Evolutionary conservation across 2,888 invertebrate genomes (phyloP), one percentile per base, ranked within the genome.

Genomic region (Drosophila quinaria): DNA sequence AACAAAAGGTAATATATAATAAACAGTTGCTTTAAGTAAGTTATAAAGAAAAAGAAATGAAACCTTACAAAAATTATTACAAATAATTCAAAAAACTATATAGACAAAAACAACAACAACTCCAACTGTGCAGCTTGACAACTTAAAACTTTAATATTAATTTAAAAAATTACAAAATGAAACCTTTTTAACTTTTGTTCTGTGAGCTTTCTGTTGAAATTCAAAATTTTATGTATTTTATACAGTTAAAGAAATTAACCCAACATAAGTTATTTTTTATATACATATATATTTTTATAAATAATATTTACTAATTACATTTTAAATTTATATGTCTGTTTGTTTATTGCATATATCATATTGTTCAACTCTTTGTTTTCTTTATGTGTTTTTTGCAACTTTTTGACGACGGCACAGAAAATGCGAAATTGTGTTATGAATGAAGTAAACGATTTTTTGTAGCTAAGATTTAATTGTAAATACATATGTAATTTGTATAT

Each of bases 401-500:
- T 63, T 64, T 82, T 82, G 74, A 86, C 74, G 66, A 65, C 58
- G 74, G 80, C 81, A 82, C 82, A 69, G 54, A 67, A 67, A 49
- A 56, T 54, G 67, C 59, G 47, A 49, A 58, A 33, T 33, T 52
- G 4, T 35, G 15, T 39, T 37, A 39, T 52, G 25, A 52, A 17
- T 41, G 13, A 58, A 54, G 41, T 33, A 44, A 19, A 35, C 54
- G 76, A 63, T 39, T 75, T 72, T 77, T 77, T 74, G 74, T 84
- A 80, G 88, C 86, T 86, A 88, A 82, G 86, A 72, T 66, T 80
- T 84, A 84, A 88, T 70, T 84, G 84, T 84, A 84, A 84, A 84
- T 84, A 84, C 83, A 86, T 83, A 82, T 84, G 88, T 84, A 84
- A 84, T 86, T 83, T 84, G 84, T 84, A 84, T 82, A 84, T 86